Conservation (phyloP, 2,113 vertebrate species). For the Coracopsis vasa region DNA sequence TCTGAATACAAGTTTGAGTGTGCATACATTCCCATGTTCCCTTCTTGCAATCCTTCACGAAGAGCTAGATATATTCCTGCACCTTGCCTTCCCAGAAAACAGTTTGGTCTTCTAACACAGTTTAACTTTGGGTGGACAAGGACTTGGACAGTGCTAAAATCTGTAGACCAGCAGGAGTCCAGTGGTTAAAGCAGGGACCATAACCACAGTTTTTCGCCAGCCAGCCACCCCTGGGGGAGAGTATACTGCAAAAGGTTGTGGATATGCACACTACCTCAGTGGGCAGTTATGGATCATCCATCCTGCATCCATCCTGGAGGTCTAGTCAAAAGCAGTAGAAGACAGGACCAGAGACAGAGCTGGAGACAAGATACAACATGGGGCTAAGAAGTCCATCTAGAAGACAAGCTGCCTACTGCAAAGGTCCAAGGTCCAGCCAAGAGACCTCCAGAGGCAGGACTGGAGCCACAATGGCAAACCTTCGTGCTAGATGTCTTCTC, state of each 20-base stretch:
- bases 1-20: neutral
- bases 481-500: neutral
- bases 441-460: neutral
- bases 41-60: neutral
- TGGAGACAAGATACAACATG: accelerated
- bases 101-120: neutral
- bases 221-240: neutral
- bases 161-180: neutral
- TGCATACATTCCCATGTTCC: neutral
- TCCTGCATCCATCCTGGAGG: neutral
- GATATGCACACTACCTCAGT: neutral
- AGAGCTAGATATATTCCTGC: neutral
- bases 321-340: neutral
- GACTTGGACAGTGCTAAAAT: neutral
- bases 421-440: neutral
- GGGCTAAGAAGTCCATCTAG: neutral
- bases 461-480: neutral
- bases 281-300: neutral
- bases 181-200: accelerated
- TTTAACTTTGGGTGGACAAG: neutral
- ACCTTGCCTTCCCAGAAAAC: neutral
- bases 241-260: neutral
- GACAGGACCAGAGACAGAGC: neutral
- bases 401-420: neutral
- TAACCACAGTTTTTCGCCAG: neutral